Conservation (phyloP, 2,797 vertebrate genomes). For the Pipistrellus nathusii region DNA sequence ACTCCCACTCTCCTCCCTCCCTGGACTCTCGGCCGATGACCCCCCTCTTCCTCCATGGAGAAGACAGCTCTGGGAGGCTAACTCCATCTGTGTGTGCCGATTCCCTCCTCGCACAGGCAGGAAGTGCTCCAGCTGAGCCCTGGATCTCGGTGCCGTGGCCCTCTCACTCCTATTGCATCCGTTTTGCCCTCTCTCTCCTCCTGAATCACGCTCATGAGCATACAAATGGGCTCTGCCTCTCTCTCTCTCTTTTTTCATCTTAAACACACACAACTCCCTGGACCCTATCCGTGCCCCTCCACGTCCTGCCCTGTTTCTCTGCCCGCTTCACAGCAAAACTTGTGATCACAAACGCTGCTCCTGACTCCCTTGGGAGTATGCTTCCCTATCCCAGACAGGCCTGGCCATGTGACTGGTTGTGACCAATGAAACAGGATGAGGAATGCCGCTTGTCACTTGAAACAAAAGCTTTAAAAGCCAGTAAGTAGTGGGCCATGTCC, state of each 20-base stretch:
- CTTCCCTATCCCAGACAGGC: not conserved
- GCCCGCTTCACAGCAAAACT: not conserved
- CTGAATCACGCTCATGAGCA: not conserved
- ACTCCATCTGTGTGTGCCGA: too few species aligned
- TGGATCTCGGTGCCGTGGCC: not conserved
- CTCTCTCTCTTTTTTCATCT: not conserved
- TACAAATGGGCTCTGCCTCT: not conserved
- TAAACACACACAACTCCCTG: not conserved
- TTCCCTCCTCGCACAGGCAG: fast-evolving
- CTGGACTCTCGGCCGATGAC: not conserved
- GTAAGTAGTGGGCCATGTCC: not conserved
- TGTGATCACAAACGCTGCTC: not conserved
- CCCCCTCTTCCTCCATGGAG: not conserved
- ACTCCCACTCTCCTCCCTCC: not conserved
- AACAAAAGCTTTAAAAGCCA: not conserved
- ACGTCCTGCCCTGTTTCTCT: not conserved
- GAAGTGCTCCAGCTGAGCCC: not conserved
- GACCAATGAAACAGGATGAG: not conserved
- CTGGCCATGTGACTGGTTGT: not conserved
- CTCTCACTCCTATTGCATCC: not conserved
- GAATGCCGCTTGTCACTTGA: not conserved
- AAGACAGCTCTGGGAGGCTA: not conserved
- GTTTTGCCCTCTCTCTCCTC: not conserved
- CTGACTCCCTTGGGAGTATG: not conserved
- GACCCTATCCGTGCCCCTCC: not conserved